Evolutionary conservation across 2,113 vertebrate species (phyloP).

Genomic region (Struthidea cinerea): DNA sequence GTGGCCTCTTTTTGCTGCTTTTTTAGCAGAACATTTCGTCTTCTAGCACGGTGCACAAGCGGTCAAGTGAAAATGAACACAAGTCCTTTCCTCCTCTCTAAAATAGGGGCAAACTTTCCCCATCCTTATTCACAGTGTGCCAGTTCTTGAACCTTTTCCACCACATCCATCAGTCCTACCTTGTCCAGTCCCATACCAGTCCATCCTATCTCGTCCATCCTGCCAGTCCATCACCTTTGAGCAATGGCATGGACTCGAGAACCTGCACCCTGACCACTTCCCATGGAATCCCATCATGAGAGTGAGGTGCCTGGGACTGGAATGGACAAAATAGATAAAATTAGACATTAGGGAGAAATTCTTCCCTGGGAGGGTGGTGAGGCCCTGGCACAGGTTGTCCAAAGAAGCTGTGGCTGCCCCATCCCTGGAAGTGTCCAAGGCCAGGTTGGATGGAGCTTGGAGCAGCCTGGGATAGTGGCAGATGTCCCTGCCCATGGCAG

Average conservation of each 20-base stretch:
- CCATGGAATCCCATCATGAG: neutral
- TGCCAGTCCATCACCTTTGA: neutral
- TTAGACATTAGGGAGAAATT: neutral
- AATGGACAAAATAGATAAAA: neutral
- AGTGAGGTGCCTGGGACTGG: neutral
- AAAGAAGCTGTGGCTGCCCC: neutral
- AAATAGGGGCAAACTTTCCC: neutral
- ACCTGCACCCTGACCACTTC: neutral
- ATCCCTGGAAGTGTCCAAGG: neutral
- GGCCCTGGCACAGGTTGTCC: rapidly evolving
- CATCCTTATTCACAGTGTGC: neutral
- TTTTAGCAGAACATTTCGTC: neutral
- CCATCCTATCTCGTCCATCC: neutral
- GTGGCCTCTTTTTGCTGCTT: neutral
- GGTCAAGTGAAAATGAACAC: neutral
- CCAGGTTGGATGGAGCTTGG: rapidly evolving
- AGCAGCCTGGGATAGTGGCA: neutral
- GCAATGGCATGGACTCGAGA: neutral
- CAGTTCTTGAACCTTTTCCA: neutral
- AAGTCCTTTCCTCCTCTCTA: neutral
- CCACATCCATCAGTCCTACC: neutral
- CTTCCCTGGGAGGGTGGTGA: neutral
- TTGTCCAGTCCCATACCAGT: neutral
- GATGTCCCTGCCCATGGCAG: neutral
- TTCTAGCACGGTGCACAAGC: neutral